phyloP scores from a whole-genome alignment of 2,797 vertebrate species.

The Borostomias antarcticus region DNA sequence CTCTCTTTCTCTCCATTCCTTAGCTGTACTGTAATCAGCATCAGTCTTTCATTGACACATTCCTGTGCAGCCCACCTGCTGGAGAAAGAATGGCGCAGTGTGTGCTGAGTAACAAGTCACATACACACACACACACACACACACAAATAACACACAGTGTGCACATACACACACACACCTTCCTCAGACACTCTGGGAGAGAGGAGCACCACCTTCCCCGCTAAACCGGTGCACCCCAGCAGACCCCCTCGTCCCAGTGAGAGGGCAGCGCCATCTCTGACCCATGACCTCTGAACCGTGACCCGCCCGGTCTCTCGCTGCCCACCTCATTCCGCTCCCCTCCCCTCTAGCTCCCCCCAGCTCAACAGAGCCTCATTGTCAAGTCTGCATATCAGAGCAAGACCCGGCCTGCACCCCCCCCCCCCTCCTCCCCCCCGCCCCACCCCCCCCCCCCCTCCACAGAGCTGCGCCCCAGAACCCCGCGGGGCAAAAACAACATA shows the following conservation, averaged over 20 bases:
- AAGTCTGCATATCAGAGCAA: conserved; percentile 41
- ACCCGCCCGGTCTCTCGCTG: conserved; percentile 22
- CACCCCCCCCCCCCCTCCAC: conserved; percentile 33
- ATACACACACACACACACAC: conserved; percentile 5
- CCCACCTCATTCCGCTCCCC: not conserved
- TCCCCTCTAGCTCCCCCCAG: conserved; percentile 24
- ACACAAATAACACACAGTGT: not conserved
- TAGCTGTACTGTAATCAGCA: conserved; percentile 24
- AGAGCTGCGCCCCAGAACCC: conserved; percentile 23
- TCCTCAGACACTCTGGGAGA: conserved; percentile 13
- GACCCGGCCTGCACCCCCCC: conserved; percentile 20
- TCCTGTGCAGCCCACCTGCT: conserved; percentile 55
- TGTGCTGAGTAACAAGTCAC: conserved; percentile 17
- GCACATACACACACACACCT: conserved; percentile 22
- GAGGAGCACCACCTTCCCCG: conserved; percentile 10
- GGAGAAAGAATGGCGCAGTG: conserved; percentile 44
- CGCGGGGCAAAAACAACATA: not conserved
- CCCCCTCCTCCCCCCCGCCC: too few species aligned
- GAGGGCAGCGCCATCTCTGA: conserved; percentile 21
- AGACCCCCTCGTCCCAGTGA: conserved; percentile 14
- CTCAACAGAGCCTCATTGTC: conserved; percentile 48
- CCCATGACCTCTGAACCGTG: conserved; percentile 55
- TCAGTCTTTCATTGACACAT: conserved; percentile 51
- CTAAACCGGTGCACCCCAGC: not conserved
- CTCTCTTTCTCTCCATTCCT: conserved; percentile 32